Percentiles rank a stretch among this genome's conserved stretches.
Evolutionary conservation across 2,797 vertebrate genomes (phyloP).

Genomic region (Centroberyx gerrardi): DNA sequence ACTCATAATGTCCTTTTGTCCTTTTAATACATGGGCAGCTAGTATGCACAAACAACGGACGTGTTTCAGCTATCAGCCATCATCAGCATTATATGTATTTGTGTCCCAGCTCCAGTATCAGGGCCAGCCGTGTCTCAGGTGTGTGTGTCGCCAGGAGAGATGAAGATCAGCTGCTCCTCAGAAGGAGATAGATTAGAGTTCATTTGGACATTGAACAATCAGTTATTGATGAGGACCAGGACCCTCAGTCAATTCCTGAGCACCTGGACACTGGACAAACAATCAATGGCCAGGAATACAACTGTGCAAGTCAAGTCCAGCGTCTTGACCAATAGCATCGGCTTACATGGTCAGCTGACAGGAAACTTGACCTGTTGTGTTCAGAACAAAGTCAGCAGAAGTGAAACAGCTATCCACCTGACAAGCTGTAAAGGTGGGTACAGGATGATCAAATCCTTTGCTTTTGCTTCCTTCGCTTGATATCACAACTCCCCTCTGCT

Average conservation of each 20-base stretch:
- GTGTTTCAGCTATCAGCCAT: no score
- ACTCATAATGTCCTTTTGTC: no score
- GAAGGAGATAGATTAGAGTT: slow-evolving; percentile 21
- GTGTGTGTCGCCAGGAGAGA: slow-evolving; percentile 30
- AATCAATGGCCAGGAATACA: background rate
- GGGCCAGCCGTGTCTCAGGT: slow-evolving; percentile 39
- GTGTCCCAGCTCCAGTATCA: slow-evolving; percentile 36
- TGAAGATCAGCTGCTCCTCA: slow-evolving; percentile 39
- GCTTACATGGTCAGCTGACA: background rate
- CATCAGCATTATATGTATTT: background rate
- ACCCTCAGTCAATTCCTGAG: no score
- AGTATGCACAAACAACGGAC: no score
- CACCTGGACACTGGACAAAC: no score
- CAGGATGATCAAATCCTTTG: background rate
- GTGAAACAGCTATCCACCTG: slow-evolving; percentile 6
- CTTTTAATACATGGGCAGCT: no score
- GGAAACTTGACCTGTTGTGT: slow-evolving; percentile 29
- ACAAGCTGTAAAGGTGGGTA: slow-evolving; percentile 10
- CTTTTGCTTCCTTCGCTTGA: no score
- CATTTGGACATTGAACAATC: slow-evolving; percentile 18
- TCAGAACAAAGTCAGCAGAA: slow-evolving; percentile 37
- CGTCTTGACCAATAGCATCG: background rate
- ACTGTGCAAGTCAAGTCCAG: background rate
- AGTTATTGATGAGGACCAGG: no score
- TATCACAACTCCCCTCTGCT: no score